Conservation (phyloP, 2,797 vertebrate species). For the Lacerta agilis region DNA sequence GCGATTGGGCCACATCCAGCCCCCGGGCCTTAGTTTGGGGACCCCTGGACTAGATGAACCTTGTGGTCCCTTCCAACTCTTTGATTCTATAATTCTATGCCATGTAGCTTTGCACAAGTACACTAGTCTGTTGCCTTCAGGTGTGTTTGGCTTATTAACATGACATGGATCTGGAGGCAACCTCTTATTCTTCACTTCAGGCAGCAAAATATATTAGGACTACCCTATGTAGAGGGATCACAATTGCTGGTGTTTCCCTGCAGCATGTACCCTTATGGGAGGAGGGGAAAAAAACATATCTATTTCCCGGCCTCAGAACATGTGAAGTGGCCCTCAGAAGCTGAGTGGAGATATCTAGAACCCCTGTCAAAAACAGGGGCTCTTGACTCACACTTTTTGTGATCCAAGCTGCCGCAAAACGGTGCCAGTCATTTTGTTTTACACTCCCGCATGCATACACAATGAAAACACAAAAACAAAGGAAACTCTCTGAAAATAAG, state of each 20-base stretch:
- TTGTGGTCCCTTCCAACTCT: too few relatives aligned
- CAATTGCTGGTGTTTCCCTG: neutral
- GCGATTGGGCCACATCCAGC: too few relatives aligned
- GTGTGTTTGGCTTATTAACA: too few relatives aligned
- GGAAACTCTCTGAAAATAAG: conserved; percentile 32
- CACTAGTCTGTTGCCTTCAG: too few relatives aligned
- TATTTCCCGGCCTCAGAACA: neutral
- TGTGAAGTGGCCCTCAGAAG: neutral
- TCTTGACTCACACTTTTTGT: neutral
- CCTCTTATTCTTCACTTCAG: too few relatives aligned
- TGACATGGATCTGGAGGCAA: too few relatives aligned
- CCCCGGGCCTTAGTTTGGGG: too few relatives aligned
- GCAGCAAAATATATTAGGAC: too few relatives aligned
- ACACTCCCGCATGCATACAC: neutral
- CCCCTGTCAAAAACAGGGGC: neutral
- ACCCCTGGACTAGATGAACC: too few relatives aligned
- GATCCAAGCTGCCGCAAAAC: neutral
- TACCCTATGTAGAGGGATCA: neutral
- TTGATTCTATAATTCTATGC: too few relatives aligned
- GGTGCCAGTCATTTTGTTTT: neutral
- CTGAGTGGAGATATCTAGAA: neutral
- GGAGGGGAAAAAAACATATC: too few relatives aligned
- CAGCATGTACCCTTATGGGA: neutral
- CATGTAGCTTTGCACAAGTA: too few relatives aligned
- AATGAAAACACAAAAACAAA: conserved; percentile 39